These are phyloP conservation scores for Trididemnum miniatum DNA, from an alignment of 23 tunicate species.

Conservation along the genomic window DNA sequence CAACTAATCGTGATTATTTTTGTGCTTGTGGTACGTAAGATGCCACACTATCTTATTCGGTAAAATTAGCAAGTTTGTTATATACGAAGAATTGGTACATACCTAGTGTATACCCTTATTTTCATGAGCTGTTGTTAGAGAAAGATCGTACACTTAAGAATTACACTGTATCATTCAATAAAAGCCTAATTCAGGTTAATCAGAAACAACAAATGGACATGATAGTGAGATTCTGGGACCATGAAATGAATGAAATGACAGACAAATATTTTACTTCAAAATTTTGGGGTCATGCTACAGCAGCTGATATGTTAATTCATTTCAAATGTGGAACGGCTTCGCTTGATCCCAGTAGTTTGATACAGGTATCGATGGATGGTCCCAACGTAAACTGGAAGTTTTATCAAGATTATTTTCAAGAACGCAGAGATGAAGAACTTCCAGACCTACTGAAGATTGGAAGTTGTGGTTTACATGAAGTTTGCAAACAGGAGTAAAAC, in stretches of 20 bases:
- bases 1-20: no score
- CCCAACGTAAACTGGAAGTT: constrained; percentile 1
- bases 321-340: neutral
- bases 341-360: neutral
- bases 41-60: no score
- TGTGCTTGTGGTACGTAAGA: no score
- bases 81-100: no score
- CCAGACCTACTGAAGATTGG: constrained; percentile 22
- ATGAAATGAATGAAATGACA: constrained; percentile 5
- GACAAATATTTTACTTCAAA: constrained; percentile 4
- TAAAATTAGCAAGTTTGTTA: no score
- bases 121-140: neutral
- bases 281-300: neutral
- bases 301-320: constrained; percentile 20
- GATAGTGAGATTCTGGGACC: constrained; percentile 12
- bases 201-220: constrained; percentile 15
- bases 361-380: constrained; percentile 10
- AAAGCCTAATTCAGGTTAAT: neutral
- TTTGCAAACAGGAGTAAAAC: neutral
- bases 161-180: neutral
- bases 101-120: no score
- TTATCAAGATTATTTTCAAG: neutral
- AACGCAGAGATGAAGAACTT: constrained; percentile 6
- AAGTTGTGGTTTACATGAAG: constrained; percentile 1
- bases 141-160: neutral